Percentiles rank a stretch among this genome's conserved stretches.
Conservation (phyloP, 2,113 vertebrate species). For the Nibea albiflora region DNA sequence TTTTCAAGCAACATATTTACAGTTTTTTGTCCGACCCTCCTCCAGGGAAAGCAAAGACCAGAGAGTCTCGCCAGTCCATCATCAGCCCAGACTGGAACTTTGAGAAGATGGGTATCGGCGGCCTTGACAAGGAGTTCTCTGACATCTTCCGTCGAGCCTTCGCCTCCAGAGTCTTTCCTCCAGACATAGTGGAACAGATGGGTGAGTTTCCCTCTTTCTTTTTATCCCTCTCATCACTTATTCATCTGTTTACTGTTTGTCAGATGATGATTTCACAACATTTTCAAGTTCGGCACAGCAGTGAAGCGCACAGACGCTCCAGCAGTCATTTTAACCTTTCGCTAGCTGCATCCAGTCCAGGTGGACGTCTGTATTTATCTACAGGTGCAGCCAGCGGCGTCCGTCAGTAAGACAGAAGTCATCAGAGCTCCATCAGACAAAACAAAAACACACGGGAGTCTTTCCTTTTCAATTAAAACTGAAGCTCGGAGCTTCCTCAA, state of each 20-base stretch:
- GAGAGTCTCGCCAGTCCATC: conserved; percentile 95
- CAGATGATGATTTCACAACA: not conserved
- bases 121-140: conserved; percentile 97
- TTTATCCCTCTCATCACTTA: not conserved
- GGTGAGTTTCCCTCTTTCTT: conserved; percentile 82
- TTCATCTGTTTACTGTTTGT: conserved; percentile 12
- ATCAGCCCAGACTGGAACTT: conserved; percentile 99
- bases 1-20: not conserved
- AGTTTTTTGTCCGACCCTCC: not conserved
- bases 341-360: no score
- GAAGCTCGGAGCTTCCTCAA: not conserved
- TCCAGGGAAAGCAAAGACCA: conserved; percentile 93
- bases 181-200: conserved; percentile 98
- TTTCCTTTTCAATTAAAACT: not conserved
- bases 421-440: not conserved
- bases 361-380: not conserved
- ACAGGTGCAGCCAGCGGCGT: not conserved
- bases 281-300: not conserved
- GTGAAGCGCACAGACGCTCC: not conserved
- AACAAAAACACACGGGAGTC: not conserved
- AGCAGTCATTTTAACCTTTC: not conserved
- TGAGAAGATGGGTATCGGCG: conserved; percentile 98
- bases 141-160: conserved; percentile 97
- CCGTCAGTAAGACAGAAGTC: not conserved
- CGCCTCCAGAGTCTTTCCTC: conserved; percentile 96